Evolutionary conservation across 1,140 invertebrate genomes (phyloP), one percentile per base, ranked within the genome.

Genomic region (Brachystomella parvula): DNA sequence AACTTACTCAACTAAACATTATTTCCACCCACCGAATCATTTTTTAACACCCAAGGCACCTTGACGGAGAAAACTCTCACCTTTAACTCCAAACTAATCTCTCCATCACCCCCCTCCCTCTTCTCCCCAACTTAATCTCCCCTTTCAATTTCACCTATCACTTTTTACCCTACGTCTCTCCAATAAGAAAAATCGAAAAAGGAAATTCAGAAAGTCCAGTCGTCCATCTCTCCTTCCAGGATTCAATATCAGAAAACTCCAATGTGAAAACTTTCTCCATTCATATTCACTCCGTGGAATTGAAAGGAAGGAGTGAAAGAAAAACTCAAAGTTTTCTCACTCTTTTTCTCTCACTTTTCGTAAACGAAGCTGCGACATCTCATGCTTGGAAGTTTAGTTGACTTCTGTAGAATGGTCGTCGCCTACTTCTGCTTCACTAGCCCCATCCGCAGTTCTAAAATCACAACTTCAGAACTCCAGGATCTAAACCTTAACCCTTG

Each of bases 241-340:
- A 53, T 53, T 53, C 49, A 53, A 53, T 53, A 53, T 53, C 49
- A 19, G 49, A 53, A 26, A 12, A 53, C 49, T 15, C 24, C 49
- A 53, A 53, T 53, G 24, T 12, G 6, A 53, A 53, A 53, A 53
- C 49, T 53, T 53, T 53, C 15, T 6, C 49, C 49, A 53, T 53
- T 53, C 49, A 53, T 24, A 6, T 53, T 24, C 49, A 12, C 6
- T 19, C 9, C 49, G 3, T 19, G 49, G 24, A 26, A 53, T 15
- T 19, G 24, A 53, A 19, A 26, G 9, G 24, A 53, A 53, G 49
- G 17, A 28, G 26, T 21, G 24, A 56, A 56, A 12, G 17, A 17
- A 56, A 56, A 21, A 21, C 6, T 9, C 26, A 17, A 9, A 56
- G 26, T 21, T 56, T 9, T 24, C 24, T 17, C 9, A 21, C 6